These are phyloP conservation scores for Passer domesticus DNA, from an alignment of 2,113 vertebrate species.

Conservation along the genomic window DNA sequence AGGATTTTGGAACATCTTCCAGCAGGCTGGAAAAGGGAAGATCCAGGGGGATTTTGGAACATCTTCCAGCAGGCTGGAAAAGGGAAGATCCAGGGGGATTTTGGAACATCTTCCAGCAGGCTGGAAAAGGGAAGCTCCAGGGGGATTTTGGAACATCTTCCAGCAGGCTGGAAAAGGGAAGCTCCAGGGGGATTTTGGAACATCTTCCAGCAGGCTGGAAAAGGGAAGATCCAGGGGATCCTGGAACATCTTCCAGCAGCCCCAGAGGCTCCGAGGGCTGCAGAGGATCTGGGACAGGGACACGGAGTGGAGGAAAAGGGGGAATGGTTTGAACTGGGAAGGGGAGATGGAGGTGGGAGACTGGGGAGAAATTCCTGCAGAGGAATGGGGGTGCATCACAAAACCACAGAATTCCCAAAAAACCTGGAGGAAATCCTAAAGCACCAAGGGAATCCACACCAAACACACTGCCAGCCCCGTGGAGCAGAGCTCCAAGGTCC, in stretches of 20 bases:
- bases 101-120: no score
- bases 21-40: no score
- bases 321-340: not conserved
- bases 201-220: no score
- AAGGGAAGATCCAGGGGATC: no score
- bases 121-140: no score
- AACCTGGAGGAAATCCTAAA: not conserved
- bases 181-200: no score
- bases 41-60: no score
- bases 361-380: not conserved
- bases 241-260: not conserved
- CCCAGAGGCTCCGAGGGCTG: not conserved
- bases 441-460: rapidly evolving
- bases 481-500: not conserved
- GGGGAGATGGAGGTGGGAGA: not conserved
- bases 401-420: rapidly evolving
- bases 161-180: no score
- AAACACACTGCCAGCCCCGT: not conserved
- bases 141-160: no score
- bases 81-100: no score
- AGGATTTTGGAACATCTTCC: no score
- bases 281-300: not conserved
- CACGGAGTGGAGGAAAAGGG: rapidly evolving
- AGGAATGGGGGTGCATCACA: rapidly evolving
- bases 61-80: no score